Evolutionary conservation across 2,113 vertebrate species (phyloP).

Genomic region (Octodon degus): DNA sequence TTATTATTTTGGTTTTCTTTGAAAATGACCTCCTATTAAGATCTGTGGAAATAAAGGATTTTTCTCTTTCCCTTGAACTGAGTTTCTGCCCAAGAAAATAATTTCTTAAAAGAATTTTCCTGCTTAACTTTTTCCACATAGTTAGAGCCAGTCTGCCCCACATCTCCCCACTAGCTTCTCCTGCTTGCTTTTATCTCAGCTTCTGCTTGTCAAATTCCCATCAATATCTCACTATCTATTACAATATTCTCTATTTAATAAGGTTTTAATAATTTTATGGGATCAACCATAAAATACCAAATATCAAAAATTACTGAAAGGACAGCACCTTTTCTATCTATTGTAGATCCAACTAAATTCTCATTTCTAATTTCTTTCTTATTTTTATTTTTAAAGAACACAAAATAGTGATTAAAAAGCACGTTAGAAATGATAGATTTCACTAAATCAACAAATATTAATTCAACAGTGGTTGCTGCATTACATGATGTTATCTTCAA

Average conservation of each 20-base stretch:
- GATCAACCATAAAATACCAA: not conserved
- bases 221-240: not conserved
- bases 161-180: not conserved
- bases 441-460: too few species aligned
- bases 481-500: too few species aligned
- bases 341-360: not conserved
- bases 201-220: not conserved
- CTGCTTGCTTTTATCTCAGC: too few species aligned
- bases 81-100: slow-evolving; percentile 28
- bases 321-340: not conserved
- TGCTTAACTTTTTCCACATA: not conserved
- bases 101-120: slow-evolving; percentile 29
- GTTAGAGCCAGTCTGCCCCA: not conserved
- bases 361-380: not conserved
- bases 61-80: slow-evolving; percentile 38
- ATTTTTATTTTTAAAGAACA: too few species aligned
- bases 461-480: too few species aligned
- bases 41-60: not conserved
- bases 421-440: too few species aligned
- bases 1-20: not conserved
- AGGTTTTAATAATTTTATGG: not conserved
- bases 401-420: too few species aligned
- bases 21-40: slow-evolving; percentile 57
- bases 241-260: not conserved
- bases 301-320: not conserved